phyloP scores from a whole-genome alignment of 2,113 vertebrate genomes.

The Recurvirostra avosetta region DNA sequence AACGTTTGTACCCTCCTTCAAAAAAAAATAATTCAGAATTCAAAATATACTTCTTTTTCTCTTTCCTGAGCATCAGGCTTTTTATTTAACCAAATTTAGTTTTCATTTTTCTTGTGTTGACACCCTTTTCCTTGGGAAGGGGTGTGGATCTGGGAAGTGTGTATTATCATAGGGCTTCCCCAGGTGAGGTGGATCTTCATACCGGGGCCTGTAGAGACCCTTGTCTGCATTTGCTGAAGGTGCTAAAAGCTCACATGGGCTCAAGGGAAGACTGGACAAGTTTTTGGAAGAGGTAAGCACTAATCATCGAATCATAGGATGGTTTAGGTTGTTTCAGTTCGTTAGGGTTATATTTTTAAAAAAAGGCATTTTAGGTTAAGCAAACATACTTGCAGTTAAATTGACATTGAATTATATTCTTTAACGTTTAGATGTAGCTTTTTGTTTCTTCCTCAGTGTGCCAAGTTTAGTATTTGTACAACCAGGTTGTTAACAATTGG shows the following conservation, averaged over 20 bases:
- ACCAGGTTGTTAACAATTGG: background rate
- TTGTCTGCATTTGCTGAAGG: background rate
- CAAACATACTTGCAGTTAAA: background rate
- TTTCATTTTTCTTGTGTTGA: background rate
- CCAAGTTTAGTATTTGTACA: background rate
- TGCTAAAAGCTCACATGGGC: background rate
- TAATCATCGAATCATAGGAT: no score
- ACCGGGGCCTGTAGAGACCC: background rate
- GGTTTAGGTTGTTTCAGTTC: background rate
- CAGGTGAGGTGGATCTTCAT: background rate
- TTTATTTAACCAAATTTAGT: background rate
- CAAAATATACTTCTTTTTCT: background rate
- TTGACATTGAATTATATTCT: background rate
- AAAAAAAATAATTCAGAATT: background rate
- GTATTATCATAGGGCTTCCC: background rate
- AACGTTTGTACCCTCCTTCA: background rate
- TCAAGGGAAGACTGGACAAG: no score
- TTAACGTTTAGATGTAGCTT: background rate
- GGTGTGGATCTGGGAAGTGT: background rate
- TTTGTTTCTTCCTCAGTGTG: background rate
- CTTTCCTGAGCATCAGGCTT: background rate
- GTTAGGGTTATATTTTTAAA: background rate
- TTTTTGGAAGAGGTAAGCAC: no score
- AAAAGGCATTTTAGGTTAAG: background rate
- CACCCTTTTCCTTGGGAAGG: background rate